Conservation (phyloP, 2,797 vertebrate genomes). For the Chaunax sp. region DNA sequence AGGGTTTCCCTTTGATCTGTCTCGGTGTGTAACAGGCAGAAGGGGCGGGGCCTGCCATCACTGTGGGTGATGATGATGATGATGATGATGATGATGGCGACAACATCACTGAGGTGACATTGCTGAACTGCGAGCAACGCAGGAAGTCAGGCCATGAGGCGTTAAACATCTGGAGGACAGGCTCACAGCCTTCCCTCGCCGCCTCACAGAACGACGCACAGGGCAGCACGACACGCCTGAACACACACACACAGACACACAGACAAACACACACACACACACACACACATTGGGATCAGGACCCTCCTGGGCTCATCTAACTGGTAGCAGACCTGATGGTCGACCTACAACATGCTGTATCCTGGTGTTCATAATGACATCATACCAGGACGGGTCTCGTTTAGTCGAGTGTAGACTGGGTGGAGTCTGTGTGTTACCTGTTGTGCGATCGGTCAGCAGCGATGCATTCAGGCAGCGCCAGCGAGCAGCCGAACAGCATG, state of each 20-base stretch:
- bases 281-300: constrained; percentile 30
- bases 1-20: constrained; percentile 85
- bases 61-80: background rate
- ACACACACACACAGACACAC: constrained; percentile 31
- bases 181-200: constrained; percentile 92
- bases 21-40: constrained; percentile 87
- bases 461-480: constrained; percentile 91
- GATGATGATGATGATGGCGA: fast-evolving
- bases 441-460: constrained; percentile 68
- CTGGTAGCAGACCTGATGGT: no score
- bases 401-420: no score
- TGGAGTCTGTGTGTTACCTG: constrained; percentile 74
- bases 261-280: constrained; percentile 34
- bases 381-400: no score
- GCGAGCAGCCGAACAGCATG: constrained; percentile 94
- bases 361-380: no score
- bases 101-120: constrained; percentile 6
- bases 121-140: constrained; percentile 92
- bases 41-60: constrained; percentile 2
- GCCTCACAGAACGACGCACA: constrained; percentile 93
- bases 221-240: constrained; percentile 86
- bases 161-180: constrained; percentile 92
- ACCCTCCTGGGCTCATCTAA: no score
- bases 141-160: constrained; percentile 94
- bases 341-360: no score